Evolutionary conservation across 2,797 vertebrate species (phyloP), one percentile per base, ranked within the genome.

Genomic region (Momotus momota): DNA sequence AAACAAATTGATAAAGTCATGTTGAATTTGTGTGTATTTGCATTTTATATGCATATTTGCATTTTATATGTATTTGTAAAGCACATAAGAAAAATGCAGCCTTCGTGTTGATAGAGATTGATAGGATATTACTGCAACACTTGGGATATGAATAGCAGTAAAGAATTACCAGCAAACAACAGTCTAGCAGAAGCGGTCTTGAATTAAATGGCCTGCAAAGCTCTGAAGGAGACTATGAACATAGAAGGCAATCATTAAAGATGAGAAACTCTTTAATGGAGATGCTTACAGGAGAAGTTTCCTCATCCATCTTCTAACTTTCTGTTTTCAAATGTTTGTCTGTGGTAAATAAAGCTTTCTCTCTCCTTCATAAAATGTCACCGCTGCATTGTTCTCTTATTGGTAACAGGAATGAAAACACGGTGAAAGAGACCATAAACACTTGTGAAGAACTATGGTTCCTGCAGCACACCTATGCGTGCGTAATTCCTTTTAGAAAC

Each of bases 91-190:
- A 90, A 81, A 94, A 90, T 40, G 23, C 12, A 83, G 46, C 35
- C 35, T 86, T 92, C 66, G 41, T 20, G 11, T 23, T 86, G 80
- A 90, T 86, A 72, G 58, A 88, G 85, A 74, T 66, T 84, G 85
- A 88, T 84, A 73, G 58, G 43, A 51, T 54, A 83, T 62, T 86
- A 45, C 46, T 81, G 33, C 55, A 83, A 71, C 62, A 75, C 40
- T 91, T 0, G 0, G 70, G 41, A 90, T 61, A 75, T 52, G 61
- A 89, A 69, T 40, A 86, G 61, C 48, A 74, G 49, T 60, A 90
- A 80, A 81, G 25, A 40, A 88, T 88, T 88, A 91, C 55, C 40
- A 66, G 66, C 43, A 90, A 94, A 78, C 51, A 88, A 81, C 73
- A 79, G 46, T 45, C 14, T 86, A 91, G 54, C 22, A 91, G 62